Evolutionary conservation across 1,140 invertebrate species (phyloP).

Genomic region (Heliconius congener): DNA sequence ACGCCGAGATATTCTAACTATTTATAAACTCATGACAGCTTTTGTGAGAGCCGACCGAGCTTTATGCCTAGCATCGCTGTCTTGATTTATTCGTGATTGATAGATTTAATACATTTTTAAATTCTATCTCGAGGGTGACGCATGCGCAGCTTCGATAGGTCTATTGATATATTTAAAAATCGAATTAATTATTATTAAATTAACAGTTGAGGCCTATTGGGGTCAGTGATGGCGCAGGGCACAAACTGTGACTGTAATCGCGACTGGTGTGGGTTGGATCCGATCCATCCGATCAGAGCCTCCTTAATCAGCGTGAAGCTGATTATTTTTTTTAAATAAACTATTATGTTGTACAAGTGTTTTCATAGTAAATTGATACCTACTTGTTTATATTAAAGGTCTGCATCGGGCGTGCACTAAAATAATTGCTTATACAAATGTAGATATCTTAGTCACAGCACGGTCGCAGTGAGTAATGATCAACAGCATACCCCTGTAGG

Average conservation of each 20-base stretch:
- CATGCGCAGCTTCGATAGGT: neutral
- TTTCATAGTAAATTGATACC: neutral
- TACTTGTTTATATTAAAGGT: neutral
- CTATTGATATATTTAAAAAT: neutral
- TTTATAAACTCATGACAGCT: conserved; percentile 45
- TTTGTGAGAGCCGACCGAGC: conserved; percentile 41
- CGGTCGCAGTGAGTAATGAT: conserved; percentile 63
- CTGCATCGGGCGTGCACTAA: conserved; percentile 13
- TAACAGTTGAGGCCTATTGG: neutral
- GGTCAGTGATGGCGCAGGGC: too few species aligned
- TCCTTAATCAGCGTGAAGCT: too few species aligned
- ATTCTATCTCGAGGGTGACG: conserved; percentile 13
- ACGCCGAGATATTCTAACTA: conserved; percentile 43
- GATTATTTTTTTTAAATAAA: too few species aligned
- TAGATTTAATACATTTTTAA: conserved; percentile 30
- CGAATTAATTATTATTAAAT: neutral
- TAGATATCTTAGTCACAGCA: conserved; percentile 58
- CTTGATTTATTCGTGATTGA: conserved; percentile 36
- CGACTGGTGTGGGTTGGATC: too few species aligned
- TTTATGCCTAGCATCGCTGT: conserved; percentile 33
- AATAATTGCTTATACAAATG: conserved; percentile 38
- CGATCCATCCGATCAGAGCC: too few species aligned
- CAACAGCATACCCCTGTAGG: conserved; percentile 66
- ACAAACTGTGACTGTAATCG: too few species aligned
- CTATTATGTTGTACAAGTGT: neutral